phyloP scores from a whole-genome alignment of 2,113 vertebrate genomes.

The Bambusicola thoracicus region DNA sequence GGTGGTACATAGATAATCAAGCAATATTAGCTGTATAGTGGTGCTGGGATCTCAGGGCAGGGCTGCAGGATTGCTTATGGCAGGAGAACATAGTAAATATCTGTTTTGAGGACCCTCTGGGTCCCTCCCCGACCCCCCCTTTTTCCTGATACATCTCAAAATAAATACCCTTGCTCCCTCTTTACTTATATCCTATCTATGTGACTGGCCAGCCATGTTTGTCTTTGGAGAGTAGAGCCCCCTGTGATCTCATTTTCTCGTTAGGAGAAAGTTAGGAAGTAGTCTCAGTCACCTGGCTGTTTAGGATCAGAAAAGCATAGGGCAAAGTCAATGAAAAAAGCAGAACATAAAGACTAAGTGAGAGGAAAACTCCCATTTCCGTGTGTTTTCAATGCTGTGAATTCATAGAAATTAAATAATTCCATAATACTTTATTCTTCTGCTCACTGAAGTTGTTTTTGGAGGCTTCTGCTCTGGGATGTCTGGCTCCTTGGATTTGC shows the following conservation, averaged over 20 bases:
- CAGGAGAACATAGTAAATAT: constrained; percentile 17
- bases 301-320: neutral
- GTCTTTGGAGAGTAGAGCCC: constrained; percentile 13
- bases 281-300: neutral
- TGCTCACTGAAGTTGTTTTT: neutral
- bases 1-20: constrained; percentile 60
- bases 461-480: neutral
- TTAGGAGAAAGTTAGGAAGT: neutral
- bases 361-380: neutral
- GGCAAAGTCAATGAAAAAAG: neutral
- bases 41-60: constrained; percentile 29
- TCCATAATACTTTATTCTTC: neutral
- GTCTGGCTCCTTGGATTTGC: neutral
- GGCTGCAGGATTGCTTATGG: constrained; percentile 20
- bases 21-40: constrained; percentile 53
- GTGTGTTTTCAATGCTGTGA: neutral
- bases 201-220: neutral
- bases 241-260: constrained; percentile 27
- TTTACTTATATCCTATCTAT: neutral
- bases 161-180: neutral
- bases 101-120: neutral
- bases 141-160: constrained; percentile 1
- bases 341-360: neutral
- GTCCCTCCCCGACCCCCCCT: neutral
- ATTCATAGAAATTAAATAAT: neutral